Percentiles rank a stretch among this genome's conserved stretches.
Conservation (phyloP, 2,113 vertebrate species). For the Erythrolamprus reginae region DNA sequence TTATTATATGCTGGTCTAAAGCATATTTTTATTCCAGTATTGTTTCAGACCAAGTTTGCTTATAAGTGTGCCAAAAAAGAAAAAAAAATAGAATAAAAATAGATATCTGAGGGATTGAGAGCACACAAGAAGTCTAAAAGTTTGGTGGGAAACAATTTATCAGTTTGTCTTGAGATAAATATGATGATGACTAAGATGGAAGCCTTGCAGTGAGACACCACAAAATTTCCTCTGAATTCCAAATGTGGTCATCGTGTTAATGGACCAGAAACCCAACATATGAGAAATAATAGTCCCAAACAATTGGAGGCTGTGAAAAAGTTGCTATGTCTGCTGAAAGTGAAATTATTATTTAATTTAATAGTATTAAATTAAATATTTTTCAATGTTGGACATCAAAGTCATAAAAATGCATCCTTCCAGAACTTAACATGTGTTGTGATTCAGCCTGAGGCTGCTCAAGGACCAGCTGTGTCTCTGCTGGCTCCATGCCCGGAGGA, state of each 20-base stretch:
- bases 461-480: too few relatives aligned
- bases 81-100: not conserved
- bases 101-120: not conserved
- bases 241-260: not conserved
- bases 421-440: too few relatives aligned
- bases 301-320: not conserved
- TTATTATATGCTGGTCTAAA: not conserved
- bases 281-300: not conserved
- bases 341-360: not conserved
- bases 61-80: not conserved
- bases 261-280: not conserved
- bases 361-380: not conserved
- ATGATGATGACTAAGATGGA: not conserved
- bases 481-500: too few relatives aligned
- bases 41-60: not conserved
- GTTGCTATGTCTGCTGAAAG: not conserved
- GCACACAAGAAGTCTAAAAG: not conserved
- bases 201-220: not conserved
- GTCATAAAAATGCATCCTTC: not conserved
- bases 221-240: not conserved
- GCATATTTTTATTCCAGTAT: not conserved
- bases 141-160: not conserved
- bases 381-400: not conserved
- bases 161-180: not conserved
- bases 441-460: too few relatives aligned